Evolutionary conservation across 2,113 vertebrate species (phyloP), one percentile per base, ranked within the genome.

Genomic region (Entelurus aequoreus): DNA sequence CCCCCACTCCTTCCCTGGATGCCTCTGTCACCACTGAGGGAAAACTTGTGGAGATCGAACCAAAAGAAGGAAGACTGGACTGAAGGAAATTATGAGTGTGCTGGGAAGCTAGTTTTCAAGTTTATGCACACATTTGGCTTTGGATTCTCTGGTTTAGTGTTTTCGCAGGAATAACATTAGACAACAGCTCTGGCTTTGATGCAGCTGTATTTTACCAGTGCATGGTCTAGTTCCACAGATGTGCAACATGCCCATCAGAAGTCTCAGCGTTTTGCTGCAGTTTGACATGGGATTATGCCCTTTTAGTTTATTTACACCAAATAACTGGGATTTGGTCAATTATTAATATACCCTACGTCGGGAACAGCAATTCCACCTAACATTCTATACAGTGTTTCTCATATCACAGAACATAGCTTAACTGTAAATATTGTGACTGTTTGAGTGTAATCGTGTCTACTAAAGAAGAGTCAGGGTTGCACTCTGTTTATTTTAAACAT

Each of bases 1-100:
- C 57, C n/a, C n/a, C n/a, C n/a, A n/a, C n/a, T 28, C 61, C 53
- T 67, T 54, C 46, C 50, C 42, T 53, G 69, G 19, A 19, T 44
- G 54, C 44, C 21, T 72, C 64, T 3, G 62, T 62, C 21, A 49
- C 14, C 28, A 12, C 6, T 10, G 59, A 49, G 11, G 5, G 15
- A 48, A 35, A 46, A 46, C 10, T 46, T 46, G 42, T 12, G 11
- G 42, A 16, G 6, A 3, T 51, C 9, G n/a, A 51, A 51, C 6
- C 19, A 51, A n/a, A 28, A 51, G 49, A 19, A 35, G 35, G 49
- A 12, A 46, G 15, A 28, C 62, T 48, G 15, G 15, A 19, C 49
- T 1, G 19, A 21, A 7, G 49, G 13, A 21, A 51, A 51, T 16
- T 4, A 51, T 38, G 54, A 55, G 28, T 55, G 4, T 54, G 28